Evolutionary conservation across 2,113 vertebrate genomes (phyloP), one percentile per base, ranked within the genome.

Genomic region (Sisor rabdophorus): DNA sequence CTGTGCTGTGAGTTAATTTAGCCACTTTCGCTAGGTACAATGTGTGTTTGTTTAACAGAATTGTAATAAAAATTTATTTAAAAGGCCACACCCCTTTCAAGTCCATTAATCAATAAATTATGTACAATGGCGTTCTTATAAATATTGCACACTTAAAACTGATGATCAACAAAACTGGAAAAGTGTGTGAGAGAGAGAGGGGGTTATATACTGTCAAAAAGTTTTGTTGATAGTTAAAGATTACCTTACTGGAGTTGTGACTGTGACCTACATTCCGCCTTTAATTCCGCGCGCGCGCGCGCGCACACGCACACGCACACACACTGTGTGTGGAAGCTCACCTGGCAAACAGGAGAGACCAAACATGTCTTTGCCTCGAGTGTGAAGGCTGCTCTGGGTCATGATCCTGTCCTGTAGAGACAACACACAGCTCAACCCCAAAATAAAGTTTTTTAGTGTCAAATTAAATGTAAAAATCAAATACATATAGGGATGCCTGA

Each of bases 271-370:
- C 75, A 82, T 84, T 84, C 79, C 82, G n/a, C n/a, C n/a, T n/a
- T n/a, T n/a, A n/a, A n/a, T n/a, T n/a, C n/a, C n/a, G n/a, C n/a
- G n/a, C n/a, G n/a, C 32, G 7, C 32, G 7, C 32, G 7, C 32
- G 7, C 83, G 87, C 75, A 55, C 52, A 53, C 52, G 20, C 40
- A 44, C 40, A 36, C 40, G 8, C 9, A 44, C 40, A 44, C 40
- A 63, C 32, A n/a, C 13, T 20, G 12, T 3, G 22, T 28, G 65
- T 68, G 19, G 50, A 67, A 50, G 24, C 81, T 85, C 82, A 92
- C 91, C 91, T 81, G 92, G 91, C 2, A 92, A 86, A 81, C 91
- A 92, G 76, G 86, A 89, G 0, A 92, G 86, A 19, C 89, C 90
- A 5, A 92, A 88, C 73, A 91, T 84, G 54, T 92, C 91, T 76